These are phyloP conservation scores for Mamestra configurata DNA, from an alignment of 1,140 invertebrate species.

Conservation along the genomic window DNA sequence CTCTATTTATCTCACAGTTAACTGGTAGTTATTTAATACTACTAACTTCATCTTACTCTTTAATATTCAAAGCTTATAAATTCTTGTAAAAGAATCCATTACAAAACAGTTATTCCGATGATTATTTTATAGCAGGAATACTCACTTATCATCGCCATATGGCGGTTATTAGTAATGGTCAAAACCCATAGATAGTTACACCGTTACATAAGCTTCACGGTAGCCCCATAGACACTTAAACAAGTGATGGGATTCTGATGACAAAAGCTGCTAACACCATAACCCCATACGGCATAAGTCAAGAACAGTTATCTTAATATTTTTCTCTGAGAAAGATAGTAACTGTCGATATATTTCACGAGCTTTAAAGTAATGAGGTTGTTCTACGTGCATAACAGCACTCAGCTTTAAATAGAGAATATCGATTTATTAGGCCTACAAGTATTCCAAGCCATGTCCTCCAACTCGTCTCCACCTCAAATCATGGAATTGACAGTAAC, in stretches of 20 bases:
- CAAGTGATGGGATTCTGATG: constrained; percentile 1
- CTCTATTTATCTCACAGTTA: neutral
- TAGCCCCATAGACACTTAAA: neutral
- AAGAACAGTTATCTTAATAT: neutral
- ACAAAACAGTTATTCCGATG: neutral
- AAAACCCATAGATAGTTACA: neutral
- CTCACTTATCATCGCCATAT: neutral
- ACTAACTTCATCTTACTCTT: neutral
- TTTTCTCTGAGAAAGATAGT: neutral
- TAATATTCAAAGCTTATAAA: neutral
- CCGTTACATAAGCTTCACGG: neutral
- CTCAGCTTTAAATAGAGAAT: no score
- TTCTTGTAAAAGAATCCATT: neutral
- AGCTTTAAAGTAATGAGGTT: no score
- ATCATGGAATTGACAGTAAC: no score
- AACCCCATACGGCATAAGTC: neutral
- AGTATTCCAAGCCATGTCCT: no score
- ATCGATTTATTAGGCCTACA: no score
- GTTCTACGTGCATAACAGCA: no score
- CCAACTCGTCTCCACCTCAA: no score
- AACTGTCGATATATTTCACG: neutral
- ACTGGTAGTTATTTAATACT: neutral
- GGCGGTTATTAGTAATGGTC: neutral
- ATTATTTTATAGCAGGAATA: neutral
- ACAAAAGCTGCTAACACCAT: neutral